Evolutionary conservation across 2,113 vertebrate genomes (phyloP), one percentile per base, ranked within the genome.

Genomic region (Elephantulus edwardii): DNA sequence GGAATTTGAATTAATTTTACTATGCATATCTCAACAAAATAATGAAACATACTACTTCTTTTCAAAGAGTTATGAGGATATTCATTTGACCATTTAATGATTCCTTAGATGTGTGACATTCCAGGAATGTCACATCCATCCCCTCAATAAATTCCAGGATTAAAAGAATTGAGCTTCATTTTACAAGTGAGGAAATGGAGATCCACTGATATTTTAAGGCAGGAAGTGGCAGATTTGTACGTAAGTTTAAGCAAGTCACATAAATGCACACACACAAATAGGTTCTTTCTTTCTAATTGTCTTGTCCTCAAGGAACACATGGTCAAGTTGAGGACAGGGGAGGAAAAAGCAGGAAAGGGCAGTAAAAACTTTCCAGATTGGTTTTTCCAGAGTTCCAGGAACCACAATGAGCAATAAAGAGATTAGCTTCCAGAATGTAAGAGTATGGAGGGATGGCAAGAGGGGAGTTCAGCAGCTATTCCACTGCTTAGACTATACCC

Each of bases 21-120:
- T 38, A 8, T 68, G 7, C 38, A 38, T 38, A 20, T 68, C 66
- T 68, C 17, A 38, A 68, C 17, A 68, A n/a, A n/a, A 68, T 8
- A 38, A 68, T 8, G 9, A 68, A 20, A 22, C 6, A 68, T 22
- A 68, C n/a, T 19, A 35, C 11, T 62, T 62, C 1, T 62, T 64
- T n/a, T 64, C n/a, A 20, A 38, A 68, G 19, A 30, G 8, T n/a
- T n/a, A n/a, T 19, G 26, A 70, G 2, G 16, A 13, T 3, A 10
- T 28, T 64, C 44, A 20, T 14, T 2, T 79, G 87, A 75, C 8
- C 83, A 71, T 12, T 40, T 30, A 71, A 26, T 1, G 19, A 2
- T 0, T 40, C 0, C 0, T 52, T 40, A 14, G 46, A 19, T 33
- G 44, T 6, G 16, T 22, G 22, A n/a, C 3, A 7, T 12, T 2